A percentile compares a stretch with the other conserved stretches of the same genome.
Conservation (phyloP, 2,888 invertebrate species). For the Chironomus riparius region DNA sequence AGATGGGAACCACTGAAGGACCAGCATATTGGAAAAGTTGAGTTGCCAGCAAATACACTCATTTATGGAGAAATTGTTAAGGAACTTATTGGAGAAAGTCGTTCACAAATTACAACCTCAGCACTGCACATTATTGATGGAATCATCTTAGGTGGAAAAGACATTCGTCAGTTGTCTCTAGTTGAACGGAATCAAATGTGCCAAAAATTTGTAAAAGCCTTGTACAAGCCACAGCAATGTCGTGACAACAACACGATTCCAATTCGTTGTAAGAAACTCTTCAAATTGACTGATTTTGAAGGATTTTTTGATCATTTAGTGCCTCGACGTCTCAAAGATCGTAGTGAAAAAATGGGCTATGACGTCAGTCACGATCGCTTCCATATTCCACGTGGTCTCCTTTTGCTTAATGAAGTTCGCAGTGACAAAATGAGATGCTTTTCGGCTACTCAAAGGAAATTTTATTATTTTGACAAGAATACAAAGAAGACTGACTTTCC, state of each 20-base stretch:
- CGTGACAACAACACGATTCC: conserved; percentile 32
- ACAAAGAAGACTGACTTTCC: conserved; percentile 33
- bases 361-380: conserved; percentile 35
- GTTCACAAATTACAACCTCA: conserved; percentile 40
- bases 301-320: conserved; percentile 37
- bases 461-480: conserved; percentile 36
- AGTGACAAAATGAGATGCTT: conserved; percentile 33
- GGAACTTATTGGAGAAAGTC: conserved; percentile 54
- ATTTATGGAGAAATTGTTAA: conserved; percentile 64
- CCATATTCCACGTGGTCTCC: conserved; percentile 41
- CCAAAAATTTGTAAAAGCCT: conserved; percentile 37
- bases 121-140: conserved; percentile 73
- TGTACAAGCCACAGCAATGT: conserved; percentile 36
- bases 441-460: conserved; percentile 34
- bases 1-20: conserved; percentile 44
- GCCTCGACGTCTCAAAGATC: conserved; percentile 38
- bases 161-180: conserved; percentile 52
- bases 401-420: conserved; percentile 38
- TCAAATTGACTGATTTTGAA: conserved; percentile 34
- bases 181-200: conserved; percentile 44
- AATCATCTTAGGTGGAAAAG: conserved; percentile 57
- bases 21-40: conserved; percentile 42
- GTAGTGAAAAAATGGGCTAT: conserved; percentile 35
- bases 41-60: conserved; percentile 60
- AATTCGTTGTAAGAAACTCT: conserved; percentile 37